Percentiles rank a stretch among this genome's conserved stretches.
Evolutionary conservation across 2,888 invertebrate genomes (phyloP).

Genomic region (Scaptomyza cyrtandrae): DNA sequence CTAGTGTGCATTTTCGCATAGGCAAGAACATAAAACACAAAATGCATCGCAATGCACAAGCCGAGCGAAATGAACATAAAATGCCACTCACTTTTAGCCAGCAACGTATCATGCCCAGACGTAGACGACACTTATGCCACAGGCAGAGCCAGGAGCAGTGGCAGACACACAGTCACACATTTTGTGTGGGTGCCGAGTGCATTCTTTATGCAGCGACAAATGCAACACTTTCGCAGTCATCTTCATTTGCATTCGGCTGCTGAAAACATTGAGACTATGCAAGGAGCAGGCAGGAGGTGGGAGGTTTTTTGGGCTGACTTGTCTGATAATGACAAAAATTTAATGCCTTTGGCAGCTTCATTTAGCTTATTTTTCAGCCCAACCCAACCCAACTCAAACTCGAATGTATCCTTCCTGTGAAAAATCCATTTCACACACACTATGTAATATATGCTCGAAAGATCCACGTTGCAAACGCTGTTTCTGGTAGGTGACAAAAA

Average conservation of each 20-base stretch:
- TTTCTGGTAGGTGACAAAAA: conserved; percentile 48
- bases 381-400: conserved; percentile 70
- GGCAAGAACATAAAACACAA: conserved; percentile 74
- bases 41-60: conserved; percentile 46
- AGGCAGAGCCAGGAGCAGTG: not conserved
- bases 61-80: conserved; percentile 74
- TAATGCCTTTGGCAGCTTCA: conserved; percentile 74
- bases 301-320: conserved; percentile 38
- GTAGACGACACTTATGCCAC: conserved; percentile 5
- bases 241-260: conserved; percentile 51
- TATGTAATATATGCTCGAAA: conserved; percentile 4
- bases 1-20: conserved; percentile 56
- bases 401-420: conserved; percentile 48
- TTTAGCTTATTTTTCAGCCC: conserved; percentile 63
- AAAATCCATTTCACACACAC: conserved; percentile 41
- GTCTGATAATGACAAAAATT: conserved; percentile 63
- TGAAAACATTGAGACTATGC: conserved; percentile 20
- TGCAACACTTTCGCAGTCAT: conserved; percentile 49
- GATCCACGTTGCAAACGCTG: conserved; percentile 5
- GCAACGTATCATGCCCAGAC: conserved; percentile 30
- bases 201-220: conserved; percentile 63
- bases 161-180: not conserved
- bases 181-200: conserved; percentile 32
- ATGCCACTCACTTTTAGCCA: conserved; percentile 73
- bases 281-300: not conserved